Conservation (phyloP, 2,797 vertebrate genomes). For the Phataginus tricuspis region DNA sequence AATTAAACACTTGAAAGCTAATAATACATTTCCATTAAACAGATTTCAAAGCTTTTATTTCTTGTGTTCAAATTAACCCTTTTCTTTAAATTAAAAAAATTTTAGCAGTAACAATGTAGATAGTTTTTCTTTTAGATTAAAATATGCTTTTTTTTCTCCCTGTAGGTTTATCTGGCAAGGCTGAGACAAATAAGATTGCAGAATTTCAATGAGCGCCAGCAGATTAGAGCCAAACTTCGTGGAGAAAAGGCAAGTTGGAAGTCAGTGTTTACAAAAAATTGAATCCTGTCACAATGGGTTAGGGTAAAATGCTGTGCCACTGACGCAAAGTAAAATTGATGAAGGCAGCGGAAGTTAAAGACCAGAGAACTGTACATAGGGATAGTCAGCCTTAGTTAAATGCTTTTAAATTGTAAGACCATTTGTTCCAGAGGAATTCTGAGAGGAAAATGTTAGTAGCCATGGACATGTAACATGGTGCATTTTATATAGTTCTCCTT, state of each 20-base stretch:
- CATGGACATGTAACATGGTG: neutral
- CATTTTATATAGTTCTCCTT: neutral
- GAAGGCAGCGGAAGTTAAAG: neutral
- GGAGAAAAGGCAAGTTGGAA: conserved; percentile 93
- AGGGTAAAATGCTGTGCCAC: neutral
- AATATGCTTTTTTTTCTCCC: conserved; percentile 48
- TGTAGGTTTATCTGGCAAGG: conserved; percentile 95
- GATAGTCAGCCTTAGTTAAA: neutral
- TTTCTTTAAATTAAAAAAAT: conserved; percentile 58
- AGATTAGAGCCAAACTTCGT: conserved; percentile 97
- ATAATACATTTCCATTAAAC: conserved; percentile 70
- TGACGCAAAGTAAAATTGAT: conserved; percentile 3
- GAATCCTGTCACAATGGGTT: neutral
- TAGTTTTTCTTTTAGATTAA: conserved; percentile 33
- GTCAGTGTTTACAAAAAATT: neutral
- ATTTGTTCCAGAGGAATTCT: conserved; percentile 28
- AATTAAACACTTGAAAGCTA: conserved; percentile 73
- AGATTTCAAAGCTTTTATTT: conserved; percentile 71
- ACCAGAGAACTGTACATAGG: neutral
- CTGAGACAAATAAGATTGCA: conserved; percentile 96
- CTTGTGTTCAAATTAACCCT: conserved; percentile 71
- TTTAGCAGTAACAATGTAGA: conserved; percentile 35
- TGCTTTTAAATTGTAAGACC: neutral
- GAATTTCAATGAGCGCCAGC: conserved; percentile 98
- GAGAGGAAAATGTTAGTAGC: neutral